Evolutionary conservation across 2,113 vertebrate genomes (phyloP).

Genomic region (Acanthochromis polyacanthus): DNA sequence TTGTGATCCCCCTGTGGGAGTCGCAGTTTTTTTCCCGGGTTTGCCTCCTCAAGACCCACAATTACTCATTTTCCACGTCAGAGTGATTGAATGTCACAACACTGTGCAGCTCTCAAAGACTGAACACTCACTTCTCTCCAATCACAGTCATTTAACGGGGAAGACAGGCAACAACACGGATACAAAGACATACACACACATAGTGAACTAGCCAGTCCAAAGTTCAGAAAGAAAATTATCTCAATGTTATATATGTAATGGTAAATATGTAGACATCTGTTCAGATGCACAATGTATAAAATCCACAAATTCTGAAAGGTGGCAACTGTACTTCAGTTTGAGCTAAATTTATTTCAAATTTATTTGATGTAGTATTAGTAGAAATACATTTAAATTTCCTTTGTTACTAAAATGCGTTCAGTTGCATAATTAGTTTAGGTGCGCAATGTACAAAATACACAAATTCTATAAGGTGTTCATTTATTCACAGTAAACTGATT

Average conservation of each 20-base stretch:
- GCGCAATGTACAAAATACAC: no score
- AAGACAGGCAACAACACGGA: constrained; percentile 2
- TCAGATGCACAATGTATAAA: no score
- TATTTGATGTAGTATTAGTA: not conserved
- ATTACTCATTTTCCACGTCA: constrained; percentile 58
- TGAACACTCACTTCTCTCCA: constrained; percentile 31
- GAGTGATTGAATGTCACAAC: constrained; percentile 76
- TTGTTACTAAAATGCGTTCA: no score
- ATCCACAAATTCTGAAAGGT: no score
- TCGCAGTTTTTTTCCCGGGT: constrained; percentile 13
- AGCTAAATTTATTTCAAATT: not conserved
- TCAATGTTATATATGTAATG: no score
- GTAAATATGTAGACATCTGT: no score
- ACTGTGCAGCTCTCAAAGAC: constrained; percentile 37
- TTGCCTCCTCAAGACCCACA: constrained; percentile 56
- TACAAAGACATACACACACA: not conserved
- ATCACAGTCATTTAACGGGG: constrained; percentile 41
- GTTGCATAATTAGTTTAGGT: no score
- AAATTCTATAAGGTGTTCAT: no score
- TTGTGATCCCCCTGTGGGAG: constrained; percentile 66
- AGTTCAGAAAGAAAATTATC: no score
- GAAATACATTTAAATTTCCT: not conserved
- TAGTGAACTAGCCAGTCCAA: not conserved
- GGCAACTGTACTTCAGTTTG: no score
- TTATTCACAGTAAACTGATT: no score